A percentile compares a stretch with the other conserved stretches of the same genome.
phyloP scores from a whole-genome alignment of 2,113 vertebrate genomes.

The Catharus minimus region DNA sequence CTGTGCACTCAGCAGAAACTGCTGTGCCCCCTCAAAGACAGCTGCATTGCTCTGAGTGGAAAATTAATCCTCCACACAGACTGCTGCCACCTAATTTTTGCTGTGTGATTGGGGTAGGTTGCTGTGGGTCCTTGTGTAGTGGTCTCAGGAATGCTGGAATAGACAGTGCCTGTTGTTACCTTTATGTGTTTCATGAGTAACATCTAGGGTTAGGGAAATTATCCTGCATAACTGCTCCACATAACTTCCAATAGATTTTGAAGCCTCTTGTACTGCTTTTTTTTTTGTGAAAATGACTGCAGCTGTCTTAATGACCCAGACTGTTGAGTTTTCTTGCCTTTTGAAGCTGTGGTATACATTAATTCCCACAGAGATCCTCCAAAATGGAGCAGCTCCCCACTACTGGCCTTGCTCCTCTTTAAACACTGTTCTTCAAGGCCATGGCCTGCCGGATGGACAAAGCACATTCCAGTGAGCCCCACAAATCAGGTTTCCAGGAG shows the following conservation, averaged over 20 bases:
- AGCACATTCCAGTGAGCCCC: background rate
- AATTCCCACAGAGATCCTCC: background rate
- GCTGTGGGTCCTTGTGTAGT: background rate
- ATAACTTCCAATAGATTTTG: background rate
- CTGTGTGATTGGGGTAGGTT: background rate
- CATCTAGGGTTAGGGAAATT: background rate
- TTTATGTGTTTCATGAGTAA: background rate
- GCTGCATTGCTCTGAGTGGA: conserved; percentile 9
- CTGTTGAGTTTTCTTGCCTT: background rate
- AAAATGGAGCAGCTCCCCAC: background rate
- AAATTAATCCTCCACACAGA: background rate
- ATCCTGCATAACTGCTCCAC: background rate
- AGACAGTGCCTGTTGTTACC: background rate
- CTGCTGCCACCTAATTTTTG: background rate
- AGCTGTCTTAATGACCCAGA: background rate
- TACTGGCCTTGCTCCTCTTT: background rate
- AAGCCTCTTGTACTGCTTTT: background rate
- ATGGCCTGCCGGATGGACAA: background rate
- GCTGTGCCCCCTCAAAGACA: background rate
- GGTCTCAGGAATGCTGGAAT: background rate
- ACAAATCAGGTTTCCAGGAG: background rate
- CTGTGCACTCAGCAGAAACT: background rate
- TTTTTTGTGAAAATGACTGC: background rate
- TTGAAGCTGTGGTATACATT: background rate
- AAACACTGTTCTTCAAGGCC: background rate